Percentiles rank a stretch among this genome's conserved stretches.
phyloP scores from a whole-genome alignment of 2,113 vertebrate genomes.

The Holacanthus passer region DNA sequence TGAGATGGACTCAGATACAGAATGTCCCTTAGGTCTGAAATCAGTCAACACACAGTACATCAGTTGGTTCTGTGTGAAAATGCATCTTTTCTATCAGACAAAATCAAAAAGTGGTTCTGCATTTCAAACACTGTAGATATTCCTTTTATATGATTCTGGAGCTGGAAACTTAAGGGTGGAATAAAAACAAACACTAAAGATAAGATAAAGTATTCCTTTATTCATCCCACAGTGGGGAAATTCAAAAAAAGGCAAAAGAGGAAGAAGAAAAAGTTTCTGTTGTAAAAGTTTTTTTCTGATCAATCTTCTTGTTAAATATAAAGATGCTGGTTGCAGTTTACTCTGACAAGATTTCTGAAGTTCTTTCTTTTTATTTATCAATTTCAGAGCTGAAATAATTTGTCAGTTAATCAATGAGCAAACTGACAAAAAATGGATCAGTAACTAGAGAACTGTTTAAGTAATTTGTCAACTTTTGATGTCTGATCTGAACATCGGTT shows the following conservation, averaged over 20 bases:
- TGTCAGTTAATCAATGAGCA: too few relatives aligned
- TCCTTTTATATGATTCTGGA: neutral
- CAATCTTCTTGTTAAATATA: too few relatives aligned
- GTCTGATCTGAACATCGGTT: neutral
- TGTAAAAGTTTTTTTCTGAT: neutral
- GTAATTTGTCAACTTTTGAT: too few relatives aligned
- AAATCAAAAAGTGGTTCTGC: neutral
- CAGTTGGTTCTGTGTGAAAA: neutral
- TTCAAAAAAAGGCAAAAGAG: neutral
- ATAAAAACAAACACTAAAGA: neutral
- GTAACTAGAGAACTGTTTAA: too few relatives aligned
- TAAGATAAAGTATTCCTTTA: too few relatives aligned
- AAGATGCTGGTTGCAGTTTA: too few relatives aligned
- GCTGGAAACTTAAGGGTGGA: neutral
- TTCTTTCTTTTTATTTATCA: neutral
- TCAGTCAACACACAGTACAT: neutral
- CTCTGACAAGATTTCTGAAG: too few relatives aligned
- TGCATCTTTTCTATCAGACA: neutral
- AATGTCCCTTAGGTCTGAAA: neutral
- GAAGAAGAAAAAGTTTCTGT: neutral
- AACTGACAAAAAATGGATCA: too few relatives aligned
- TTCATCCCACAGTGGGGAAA: too few relatives aligned
- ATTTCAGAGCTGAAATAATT: too few relatives aligned
- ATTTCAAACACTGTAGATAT: neutral
- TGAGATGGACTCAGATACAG: neutral